phyloP scores from a whole-genome alignment of 1,140 invertebrate genomes.

The Theocolax elegans region DNA sequence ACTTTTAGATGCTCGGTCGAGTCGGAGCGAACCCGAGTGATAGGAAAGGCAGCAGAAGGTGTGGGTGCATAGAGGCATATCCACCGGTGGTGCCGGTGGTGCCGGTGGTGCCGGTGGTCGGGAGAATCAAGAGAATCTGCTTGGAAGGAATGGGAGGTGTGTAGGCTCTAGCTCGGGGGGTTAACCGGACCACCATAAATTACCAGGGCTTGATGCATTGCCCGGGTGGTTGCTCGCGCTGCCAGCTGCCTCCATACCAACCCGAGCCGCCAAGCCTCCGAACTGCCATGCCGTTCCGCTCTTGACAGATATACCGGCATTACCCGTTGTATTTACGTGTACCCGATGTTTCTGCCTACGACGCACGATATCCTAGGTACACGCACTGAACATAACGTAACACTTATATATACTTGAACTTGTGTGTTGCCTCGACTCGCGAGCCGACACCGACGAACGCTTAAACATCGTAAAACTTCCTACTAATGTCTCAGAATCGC shows the following conservation, averaged over 20 bases:
- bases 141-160: slow-evolving; percentile 10
- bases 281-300: slow-evolving; percentile 12
- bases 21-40: background rate
- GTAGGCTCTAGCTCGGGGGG: slow-evolving; percentile 50
- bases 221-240: slow-evolving; percentile 53
- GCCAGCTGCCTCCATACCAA: slow-evolving; percentile 38
- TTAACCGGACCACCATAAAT: slow-evolving; percentile 62
- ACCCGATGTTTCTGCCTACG: too few species aligned
- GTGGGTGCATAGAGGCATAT: background rate
- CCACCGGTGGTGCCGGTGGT: background rate
- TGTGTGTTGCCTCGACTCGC: too few species aligned
- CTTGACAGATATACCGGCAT: slow-evolving; percentile 49
- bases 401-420: too few species aligned
- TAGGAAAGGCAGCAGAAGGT: slow-evolving; percentile 2
- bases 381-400: too few species aligned
- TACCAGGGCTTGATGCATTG: slow-evolving; percentile 61
- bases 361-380: too few species aligned
- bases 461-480: too few species aligned
- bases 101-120: background rate
- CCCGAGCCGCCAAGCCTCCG: background rate
- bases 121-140: background rate
- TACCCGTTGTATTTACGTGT: background rate
- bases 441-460: too few species aligned
- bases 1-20: slow-evolving; percentile 55
- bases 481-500: too few species aligned